Conservation (phyloP, 2,797 vertebrate species). For the Halcyon smyrnensis region DNA sequence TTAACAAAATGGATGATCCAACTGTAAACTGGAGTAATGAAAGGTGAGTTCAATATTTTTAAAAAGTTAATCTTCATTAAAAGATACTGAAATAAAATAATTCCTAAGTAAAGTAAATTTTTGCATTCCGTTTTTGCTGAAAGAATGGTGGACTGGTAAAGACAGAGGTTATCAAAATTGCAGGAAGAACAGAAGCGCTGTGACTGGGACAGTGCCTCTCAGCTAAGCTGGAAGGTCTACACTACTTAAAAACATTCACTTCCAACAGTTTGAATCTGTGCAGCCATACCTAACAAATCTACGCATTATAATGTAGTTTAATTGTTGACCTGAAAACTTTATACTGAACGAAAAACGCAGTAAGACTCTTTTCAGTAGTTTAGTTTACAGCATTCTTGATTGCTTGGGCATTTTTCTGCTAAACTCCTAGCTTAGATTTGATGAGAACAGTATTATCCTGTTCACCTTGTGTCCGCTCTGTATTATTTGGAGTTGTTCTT, state of each 20-base stretch:
- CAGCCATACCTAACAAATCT: neutral
- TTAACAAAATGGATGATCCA: constrained; percentile 99
- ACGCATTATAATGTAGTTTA: neutral
- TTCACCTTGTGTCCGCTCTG: neutral
- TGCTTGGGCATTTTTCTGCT: neutral
- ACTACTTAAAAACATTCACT: neutral
- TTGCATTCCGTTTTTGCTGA: neutral
- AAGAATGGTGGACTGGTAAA: neutral
- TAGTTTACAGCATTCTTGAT: neutral
- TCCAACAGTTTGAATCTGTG: neutral
- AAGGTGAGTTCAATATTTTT: constrained; percentile 79
- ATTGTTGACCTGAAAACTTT: neutral
- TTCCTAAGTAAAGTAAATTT: neutral
- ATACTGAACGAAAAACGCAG: neutral
- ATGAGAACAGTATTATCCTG: neutral
- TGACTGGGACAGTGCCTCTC: neutral
- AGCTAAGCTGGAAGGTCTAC: neutral
- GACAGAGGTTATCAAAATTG: neutral
- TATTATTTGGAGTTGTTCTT: neutral
- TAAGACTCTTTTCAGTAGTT: neutral
- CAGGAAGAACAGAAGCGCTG: neutral
- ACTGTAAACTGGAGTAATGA: constrained; percentile 98
- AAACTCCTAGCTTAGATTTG: neutral
- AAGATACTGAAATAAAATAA: neutral
- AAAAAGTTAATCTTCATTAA: neutral